Conservation (phyloP, 2,113 vertebrate species). For the Pithys albifrons region DNA sequence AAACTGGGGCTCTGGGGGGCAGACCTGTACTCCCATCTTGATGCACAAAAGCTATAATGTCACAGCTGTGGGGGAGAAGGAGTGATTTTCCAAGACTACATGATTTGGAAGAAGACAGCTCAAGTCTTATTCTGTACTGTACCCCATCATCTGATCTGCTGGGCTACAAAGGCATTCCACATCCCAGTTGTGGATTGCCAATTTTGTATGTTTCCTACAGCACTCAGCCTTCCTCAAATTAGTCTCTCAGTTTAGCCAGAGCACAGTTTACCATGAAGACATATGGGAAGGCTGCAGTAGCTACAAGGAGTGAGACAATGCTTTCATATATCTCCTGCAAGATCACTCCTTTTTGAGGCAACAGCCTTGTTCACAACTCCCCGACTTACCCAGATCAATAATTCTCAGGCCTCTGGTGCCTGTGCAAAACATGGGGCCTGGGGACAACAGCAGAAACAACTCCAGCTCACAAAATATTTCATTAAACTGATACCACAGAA, state of each 20-base stretch:
- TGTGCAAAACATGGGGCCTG: not conserved
- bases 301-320: not conserved
- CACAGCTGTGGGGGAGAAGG: not conserved
- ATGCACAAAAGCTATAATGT: not conserved
- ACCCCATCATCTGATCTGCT: not conserved
- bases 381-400: not conserved
- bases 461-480: not conserved
- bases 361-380: not conserved
- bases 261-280: not conserved
- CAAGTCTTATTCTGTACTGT: not conserved
- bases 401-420: not conserved
- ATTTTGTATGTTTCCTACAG: not conserved
- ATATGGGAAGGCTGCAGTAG: not conserved
- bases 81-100: not conserved
- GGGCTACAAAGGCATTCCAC: not conserved
- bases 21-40: not conserved
- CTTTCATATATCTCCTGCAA: not conserved
- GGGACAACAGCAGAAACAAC: not conserved
- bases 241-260: not conserved
- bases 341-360: not conserved
- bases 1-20: not conserved
- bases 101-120: not conserved
- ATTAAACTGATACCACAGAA: fast-evolving
- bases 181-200: not conserved
- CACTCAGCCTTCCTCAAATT: not conserved